phyloP scores from a whole-genome alignment of 2,113 vertebrate genomes.

The Pterocles gutturalis region DNA sequence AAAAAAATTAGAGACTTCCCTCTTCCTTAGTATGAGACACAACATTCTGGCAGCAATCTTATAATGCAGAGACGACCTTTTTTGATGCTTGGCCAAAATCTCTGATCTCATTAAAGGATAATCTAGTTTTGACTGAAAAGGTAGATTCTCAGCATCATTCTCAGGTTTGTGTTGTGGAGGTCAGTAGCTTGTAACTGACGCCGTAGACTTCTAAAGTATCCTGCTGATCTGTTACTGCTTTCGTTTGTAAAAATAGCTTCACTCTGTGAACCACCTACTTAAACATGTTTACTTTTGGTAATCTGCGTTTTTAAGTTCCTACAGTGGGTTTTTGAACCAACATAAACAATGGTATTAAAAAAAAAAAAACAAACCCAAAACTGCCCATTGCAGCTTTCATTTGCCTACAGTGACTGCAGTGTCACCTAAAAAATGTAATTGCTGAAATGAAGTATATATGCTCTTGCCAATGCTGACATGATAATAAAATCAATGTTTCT shows the following conservation, averaged over 20 bases:
- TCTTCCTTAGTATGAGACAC: neutral
- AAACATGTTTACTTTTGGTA: conserved; percentile 34
- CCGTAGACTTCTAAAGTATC: conserved; percentile 9
- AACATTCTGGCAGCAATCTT: conserved; percentile 3
- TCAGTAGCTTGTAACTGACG: conserved; percentile 31
- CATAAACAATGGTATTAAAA: neutral
- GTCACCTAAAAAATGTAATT: conserved; percentile 10
- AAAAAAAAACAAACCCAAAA: neutral
- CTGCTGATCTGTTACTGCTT: conserved; percentile 11
- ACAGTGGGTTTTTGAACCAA: conserved; percentile 12
- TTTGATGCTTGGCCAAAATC: conserved; percentile 8
- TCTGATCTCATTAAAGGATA: conserved; percentile 43
- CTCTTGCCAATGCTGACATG: conserved; percentile 67
- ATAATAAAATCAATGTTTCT: conserved; percentile 77
- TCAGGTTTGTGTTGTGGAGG: neutral
- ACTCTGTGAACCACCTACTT: conserved; percentile 38
- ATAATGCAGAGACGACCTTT: conserved; percentile 45
- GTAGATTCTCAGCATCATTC: conserved; percentile 9
- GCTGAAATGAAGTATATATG: conserved; percentile 43
- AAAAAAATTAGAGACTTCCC: neutral
- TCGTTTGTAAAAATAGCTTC: conserved; percentile 66
- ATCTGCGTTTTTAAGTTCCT: conserved; percentile 30
- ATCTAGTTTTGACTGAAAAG: conserved; percentile 60
- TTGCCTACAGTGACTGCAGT: neutral
- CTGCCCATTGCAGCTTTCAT: neutral